Evolutionary conservation across 2,888 invertebrate species (phyloP).

Genomic region (Polietes domitor): DNA sequence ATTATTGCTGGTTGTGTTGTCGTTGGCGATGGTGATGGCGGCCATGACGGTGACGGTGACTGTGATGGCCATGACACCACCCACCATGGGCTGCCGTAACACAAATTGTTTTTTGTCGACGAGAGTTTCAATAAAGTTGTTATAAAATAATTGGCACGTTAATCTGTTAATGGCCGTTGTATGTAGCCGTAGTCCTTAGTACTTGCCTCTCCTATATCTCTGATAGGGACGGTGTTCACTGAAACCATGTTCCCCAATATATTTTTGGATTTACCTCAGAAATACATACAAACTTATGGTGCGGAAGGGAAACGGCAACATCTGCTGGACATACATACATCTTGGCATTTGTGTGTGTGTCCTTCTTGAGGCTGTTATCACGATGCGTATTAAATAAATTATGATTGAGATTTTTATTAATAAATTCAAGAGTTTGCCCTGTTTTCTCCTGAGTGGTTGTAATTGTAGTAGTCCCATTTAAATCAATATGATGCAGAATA

Average conservation of each 20-base stretch:
- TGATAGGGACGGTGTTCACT: neutral
- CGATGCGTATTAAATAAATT: conserved; percentile 50
- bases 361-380: neutral
- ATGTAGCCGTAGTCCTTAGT: neutral
- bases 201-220: neutral
- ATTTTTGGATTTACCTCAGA: conserved; percentile 6
- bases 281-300: neutral
- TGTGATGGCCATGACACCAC: neutral
- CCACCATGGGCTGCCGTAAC: conserved; percentile 6
- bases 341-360: neutral
- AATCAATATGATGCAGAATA: neutral
- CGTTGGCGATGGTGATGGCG: neutral
- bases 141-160: conserved; percentile 68
- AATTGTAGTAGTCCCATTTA: neutral
- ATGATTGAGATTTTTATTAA: conserved; percentile 28
- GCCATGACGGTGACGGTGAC: neutral
- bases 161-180: conserved; percentile 59
- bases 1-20: neutral
- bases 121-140: conserved; percentile 67
- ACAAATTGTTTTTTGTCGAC: conserved; percentile 59
- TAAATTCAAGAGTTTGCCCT: too few species aligned
- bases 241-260: conserved; percentile 32
- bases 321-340: conserved; percentile 40
- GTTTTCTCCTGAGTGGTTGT: too few species aligned
- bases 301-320: neutral